Percentiles rank a stretch among this genome's conserved stretches.
Evolutionary conservation across 2,797 vertebrate genomes (phyloP).

Genomic region (Sternarchorhynchus goeldii): DNA sequence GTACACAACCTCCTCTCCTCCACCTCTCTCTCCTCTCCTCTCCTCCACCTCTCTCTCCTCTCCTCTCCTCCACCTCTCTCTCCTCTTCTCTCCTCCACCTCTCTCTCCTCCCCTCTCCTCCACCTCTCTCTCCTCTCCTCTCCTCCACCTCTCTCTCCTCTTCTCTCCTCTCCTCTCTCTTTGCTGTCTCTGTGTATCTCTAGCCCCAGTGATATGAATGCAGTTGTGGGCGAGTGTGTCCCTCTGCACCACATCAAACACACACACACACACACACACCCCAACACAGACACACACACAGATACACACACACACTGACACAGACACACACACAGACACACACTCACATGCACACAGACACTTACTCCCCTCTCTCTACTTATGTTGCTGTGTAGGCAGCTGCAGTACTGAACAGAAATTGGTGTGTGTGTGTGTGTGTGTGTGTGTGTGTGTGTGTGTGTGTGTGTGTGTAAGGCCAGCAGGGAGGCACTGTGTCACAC

Average conservation of each 20-base stretch:
- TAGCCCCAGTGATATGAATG: not conserved
- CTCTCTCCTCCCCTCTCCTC: not conserved
- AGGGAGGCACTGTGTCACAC: constrained; percentile 21
- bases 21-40: not conserved
- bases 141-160: not conserved
- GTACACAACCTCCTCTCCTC: constrained; percentile 61
- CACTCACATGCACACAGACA: not conserved
- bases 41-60: not conserved
- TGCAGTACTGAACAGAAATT: constrained; percentile 29
- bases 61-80: no score
- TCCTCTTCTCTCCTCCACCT: not conserved
- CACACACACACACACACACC: constrained; percentile 12
- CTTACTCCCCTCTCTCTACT: constrained; percentile 25
- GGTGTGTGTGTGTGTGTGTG: constrained; percentile 24
- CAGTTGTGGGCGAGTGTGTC: constrained; percentile 5
- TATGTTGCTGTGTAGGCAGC: constrained; percentile 17
- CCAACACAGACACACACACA: not conserved
- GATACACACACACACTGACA: not conserved
- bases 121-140: not conserved
- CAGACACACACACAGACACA: not conserved
- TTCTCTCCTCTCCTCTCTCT: no score
- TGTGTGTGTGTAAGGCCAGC: constrained; percentile 35
- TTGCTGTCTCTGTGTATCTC: not conserved
- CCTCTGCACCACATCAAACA: constrained; percentile 27
- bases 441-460: not conserved